These are phyloP conservation scores for Mus spretus DNA, from an alignment of 2,797 vertebrate species.

Conservation along the genomic window DNA sequence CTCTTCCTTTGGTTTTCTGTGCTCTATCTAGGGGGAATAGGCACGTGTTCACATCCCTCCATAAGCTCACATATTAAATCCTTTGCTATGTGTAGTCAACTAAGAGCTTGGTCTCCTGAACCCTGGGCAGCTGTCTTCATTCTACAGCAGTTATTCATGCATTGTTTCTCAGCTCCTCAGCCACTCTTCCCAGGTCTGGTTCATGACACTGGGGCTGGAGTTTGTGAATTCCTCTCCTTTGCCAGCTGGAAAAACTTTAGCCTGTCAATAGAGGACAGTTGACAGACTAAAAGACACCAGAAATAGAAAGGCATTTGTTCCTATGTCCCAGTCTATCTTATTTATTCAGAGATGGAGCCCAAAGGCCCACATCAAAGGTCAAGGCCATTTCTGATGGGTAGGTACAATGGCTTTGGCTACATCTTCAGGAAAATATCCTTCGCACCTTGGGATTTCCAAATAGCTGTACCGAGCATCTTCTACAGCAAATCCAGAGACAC, in stretches of 20 bases:
- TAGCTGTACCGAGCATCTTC: neutral
- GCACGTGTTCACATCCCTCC: neutral
- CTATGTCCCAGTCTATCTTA: neutral
- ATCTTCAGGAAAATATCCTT: neutral
- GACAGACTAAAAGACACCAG: neutral
- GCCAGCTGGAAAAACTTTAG: neutral
- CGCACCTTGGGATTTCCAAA: neutral
- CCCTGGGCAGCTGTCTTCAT: neutral
- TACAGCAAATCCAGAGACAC: neutral
- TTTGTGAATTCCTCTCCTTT: conserved; percentile 6
- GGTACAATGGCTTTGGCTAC: neutral
- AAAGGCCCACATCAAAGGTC: neutral
- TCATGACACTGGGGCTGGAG: neutral
- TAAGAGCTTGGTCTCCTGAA: neutral
- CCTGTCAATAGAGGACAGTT: neutral
- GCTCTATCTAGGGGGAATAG: neutral
- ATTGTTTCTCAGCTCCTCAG: neutral
- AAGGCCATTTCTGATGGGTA: neutral
- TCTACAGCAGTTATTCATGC: neutral
- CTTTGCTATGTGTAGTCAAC: neutral
- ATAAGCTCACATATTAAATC: neutral
- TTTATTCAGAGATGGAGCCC: conserved; percentile 11
- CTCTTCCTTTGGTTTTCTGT: neutral
- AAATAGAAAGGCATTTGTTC: neutral
- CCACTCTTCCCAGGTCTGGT: neutral